Percentiles rank a stretch among this genome's conserved stretches.
Evolutionary conservation across 2,113 vertebrate species (phyloP).

Genomic region (Parus major): DNA sequence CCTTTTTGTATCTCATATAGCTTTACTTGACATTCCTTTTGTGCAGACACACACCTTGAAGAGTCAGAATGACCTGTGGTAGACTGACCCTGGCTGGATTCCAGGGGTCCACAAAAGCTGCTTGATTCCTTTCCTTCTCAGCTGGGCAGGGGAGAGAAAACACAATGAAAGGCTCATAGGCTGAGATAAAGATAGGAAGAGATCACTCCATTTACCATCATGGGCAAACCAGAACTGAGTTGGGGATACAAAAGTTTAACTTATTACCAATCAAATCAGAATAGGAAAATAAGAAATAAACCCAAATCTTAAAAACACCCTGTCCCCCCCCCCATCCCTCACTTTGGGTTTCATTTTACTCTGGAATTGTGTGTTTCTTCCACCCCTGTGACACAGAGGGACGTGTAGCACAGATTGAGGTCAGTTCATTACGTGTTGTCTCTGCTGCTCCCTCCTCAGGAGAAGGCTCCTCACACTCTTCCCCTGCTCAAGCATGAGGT

Average conservation of each 20-base stretch:
- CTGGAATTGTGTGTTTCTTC: background rate
- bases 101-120: background rate
- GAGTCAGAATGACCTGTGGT: background rate
- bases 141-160: background rate
- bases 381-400: too few relatives aligned
- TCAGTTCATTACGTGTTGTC: background rate
- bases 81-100: background rate
- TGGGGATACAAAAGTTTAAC: background rate
- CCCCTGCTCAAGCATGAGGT: accelerated
- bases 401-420: accelerated
- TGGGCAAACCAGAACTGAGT: background rate
- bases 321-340: accelerated
- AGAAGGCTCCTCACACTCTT: background rate
- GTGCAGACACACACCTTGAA: background rate
- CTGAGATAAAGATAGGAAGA: background rate
- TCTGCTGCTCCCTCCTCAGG: background rate
- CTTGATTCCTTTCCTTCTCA: background rate
- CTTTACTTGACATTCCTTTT: background rate
- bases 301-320: background rate
- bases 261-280: background rate
- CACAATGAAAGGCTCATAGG: background rate
- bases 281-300: background rate
- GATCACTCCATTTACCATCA: background rate
- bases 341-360: background rate
- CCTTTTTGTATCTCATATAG: background rate